Conservation (phyloP, 2,888 invertebrate species). For the Polydrusus cervinus region DNA sequence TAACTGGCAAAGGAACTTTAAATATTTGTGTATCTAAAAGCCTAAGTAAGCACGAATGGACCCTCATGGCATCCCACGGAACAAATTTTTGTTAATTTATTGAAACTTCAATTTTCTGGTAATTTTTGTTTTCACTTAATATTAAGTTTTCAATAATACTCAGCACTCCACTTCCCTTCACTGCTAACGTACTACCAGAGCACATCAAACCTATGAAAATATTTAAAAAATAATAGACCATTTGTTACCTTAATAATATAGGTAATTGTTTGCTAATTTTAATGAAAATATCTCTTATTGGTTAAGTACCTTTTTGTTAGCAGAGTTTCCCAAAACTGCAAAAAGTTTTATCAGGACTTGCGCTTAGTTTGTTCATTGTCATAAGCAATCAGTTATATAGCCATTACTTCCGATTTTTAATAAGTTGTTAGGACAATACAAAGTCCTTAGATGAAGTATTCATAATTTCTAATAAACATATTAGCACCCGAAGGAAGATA, state of each 20-base stretch:
- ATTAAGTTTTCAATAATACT: background rate
- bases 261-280: too few species aligned
- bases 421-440: background rate
- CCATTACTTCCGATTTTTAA: background rate
- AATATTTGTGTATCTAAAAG: background rate
- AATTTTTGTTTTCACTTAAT: background rate
- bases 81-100: background rate
- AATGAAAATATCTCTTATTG: too few species aligned
- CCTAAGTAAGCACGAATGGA: background rate
- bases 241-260: background rate
- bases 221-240: background rate
- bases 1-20: background rate
- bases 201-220: conserved; percentile 14
- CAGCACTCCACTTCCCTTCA: background rate
- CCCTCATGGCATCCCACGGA: conserved; percentile 12
- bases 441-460: background rate
- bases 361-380: background rate
- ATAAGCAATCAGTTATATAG: conserved; percentile 35
- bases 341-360: background rate
- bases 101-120: background rate
- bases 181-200: background rate
- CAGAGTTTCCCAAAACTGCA: conserved; percentile 4
- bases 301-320: conserved; percentile 5
- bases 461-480: background rate
- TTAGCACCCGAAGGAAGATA: background rate